A percentile compares a stretch with the other conserved stretches of the same genome.
These are phyloP conservation scores for Dolichoris vasculosae DNA, from an alignment of 1,140 invertebrate species.

Conservation along the genomic window DNA sequence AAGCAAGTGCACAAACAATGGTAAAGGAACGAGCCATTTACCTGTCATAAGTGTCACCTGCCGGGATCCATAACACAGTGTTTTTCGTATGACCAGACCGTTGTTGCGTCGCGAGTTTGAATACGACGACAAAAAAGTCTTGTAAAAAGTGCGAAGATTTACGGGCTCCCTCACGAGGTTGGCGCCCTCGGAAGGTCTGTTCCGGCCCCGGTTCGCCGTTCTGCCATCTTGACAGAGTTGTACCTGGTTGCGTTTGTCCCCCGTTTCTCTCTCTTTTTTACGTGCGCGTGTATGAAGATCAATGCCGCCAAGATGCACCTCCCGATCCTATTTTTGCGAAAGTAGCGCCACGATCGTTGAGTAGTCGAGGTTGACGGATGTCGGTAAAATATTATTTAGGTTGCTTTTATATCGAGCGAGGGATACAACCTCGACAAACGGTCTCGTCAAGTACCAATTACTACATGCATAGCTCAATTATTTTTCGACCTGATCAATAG, in stretches of 20 bases:
- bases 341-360: not conserved
- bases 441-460: too few species aligned
- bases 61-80: conserved; percentile 50
- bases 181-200: not conserved
- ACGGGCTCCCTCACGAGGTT: conserved; percentile 12
- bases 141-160: conserved; percentile 54
- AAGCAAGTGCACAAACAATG: not conserved
- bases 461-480: not conserved
- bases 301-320: conserved; percentile 57
- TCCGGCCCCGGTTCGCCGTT: not conserved
- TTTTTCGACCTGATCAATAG: not conserved
- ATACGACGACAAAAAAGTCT: conserved; percentile 47
- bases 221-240: conserved; percentile 64
- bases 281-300: conserved; percentile 61
- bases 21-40: conserved; percentile 20
- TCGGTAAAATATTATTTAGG: not conserved
- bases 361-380: not conserved
- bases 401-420: not conserved
- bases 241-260: not conserved
- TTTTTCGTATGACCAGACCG: not conserved
- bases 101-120: conserved; percentile 37
- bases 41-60: conserved; percentile 57
- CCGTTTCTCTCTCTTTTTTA: not conserved
- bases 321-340: not conserved
- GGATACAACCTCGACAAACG: not conserved